Evolutionary conservation across 2,113 vertebrate species (phyloP).

Genomic region (Galbula dea): DNA sequence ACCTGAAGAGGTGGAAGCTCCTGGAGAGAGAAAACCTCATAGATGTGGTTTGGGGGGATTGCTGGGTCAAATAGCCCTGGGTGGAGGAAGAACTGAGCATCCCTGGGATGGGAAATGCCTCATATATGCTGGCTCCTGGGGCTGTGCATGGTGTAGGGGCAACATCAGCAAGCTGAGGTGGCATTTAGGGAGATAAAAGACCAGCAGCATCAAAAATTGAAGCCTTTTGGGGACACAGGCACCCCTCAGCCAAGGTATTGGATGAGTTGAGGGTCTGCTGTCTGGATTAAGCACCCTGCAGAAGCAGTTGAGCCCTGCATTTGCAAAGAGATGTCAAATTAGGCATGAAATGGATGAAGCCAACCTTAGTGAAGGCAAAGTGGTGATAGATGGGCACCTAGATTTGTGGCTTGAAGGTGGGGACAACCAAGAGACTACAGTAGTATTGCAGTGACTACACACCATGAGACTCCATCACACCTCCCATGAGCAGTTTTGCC

Average conservation of each 20-base stretch:
- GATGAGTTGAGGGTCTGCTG: accelerated
- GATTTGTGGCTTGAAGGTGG: accelerated
- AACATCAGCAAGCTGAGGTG: accelerated
- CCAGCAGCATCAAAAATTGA: background rate
- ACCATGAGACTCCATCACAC: accelerated
- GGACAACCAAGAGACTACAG: accelerated
- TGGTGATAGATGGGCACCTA: accelerated
- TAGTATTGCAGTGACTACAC: no score
- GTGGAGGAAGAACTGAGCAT: background rate
- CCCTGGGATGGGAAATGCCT: background rate
- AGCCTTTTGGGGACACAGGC: background rate
- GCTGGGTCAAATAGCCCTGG: background rate
- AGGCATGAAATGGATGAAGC: accelerated
- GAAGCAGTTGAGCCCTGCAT: no score
- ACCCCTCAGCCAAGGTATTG: accelerated
- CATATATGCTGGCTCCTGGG: accelerated
- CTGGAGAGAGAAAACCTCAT: no score
- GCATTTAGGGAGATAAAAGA: background rate
- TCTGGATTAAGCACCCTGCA: accelerated
- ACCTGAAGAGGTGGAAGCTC: background rate
- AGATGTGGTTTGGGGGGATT: background rate
- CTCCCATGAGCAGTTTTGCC: accelerated
- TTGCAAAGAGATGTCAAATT: no score
- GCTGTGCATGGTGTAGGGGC: accelerated
- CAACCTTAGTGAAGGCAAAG: accelerated